Evolutionary conservation across 2,113 vertebrate genomes (phyloP).

Genomic region (Falcunculus frontatus): DNA sequence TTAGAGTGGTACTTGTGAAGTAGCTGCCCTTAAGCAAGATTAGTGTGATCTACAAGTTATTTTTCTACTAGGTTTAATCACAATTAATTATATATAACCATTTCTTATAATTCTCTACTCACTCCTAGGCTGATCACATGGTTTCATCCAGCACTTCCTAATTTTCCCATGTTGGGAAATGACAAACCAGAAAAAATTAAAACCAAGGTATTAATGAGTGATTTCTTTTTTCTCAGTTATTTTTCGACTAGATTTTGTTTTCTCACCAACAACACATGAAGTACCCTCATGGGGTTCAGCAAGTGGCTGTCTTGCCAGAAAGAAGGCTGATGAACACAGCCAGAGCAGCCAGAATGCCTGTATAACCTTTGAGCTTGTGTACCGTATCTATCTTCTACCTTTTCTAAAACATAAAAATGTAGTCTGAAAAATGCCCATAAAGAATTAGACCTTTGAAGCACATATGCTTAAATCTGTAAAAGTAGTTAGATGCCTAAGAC

Average conservation of each 20-base stretch:
- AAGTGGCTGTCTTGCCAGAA: not conserved
- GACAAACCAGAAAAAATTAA: not conserved
- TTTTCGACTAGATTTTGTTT: not conserved
- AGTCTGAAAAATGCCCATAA: not conserved
- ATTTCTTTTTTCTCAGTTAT: not conserved
- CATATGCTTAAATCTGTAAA: not conserved
- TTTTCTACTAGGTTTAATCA: conserved; percentile 12
- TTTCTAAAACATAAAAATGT: not conserved
- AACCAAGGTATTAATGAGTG: not conserved
- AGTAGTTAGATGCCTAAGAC: not conserved
- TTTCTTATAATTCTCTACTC: not conserved
- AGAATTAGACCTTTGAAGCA: not conserved
- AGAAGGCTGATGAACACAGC: not conserved
- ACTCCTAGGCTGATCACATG: not conserved
- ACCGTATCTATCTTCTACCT: not conserved
- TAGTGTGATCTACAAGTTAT: conserved; percentile 8
- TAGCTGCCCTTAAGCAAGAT: conserved; percentile 29
- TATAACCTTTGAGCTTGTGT: not conserved
- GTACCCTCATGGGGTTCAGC: not conserved
- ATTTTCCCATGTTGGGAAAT: not conserved
- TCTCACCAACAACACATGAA: not conserved
- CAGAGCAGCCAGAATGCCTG: not conserved
- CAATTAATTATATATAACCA: not conserved
- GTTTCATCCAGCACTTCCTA: not conserved
- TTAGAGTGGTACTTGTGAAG: conserved; percentile 39